Evolutionary conservation across 2,888 invertebrate genomes (phyloP).

Genomic region (Cristatella mucedo): DNA sequence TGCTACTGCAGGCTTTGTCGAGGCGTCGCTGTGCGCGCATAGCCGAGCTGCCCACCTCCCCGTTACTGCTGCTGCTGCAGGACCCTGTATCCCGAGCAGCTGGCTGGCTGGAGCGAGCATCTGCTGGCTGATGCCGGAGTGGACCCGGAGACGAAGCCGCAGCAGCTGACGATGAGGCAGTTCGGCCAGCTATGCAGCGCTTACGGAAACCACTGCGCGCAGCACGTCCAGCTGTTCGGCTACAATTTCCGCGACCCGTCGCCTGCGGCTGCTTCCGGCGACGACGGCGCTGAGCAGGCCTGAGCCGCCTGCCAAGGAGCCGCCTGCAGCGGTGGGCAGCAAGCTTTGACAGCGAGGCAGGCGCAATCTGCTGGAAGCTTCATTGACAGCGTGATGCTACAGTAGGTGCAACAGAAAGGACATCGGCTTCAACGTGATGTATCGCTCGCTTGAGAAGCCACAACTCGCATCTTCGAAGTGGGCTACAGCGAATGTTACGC

Average conservation of each 20-base stretch:
- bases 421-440: too few relatives aligned
- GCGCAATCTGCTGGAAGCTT: too few relatives aligned
- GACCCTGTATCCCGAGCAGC: constrained; percentile 59
- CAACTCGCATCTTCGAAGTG: too few relatives aligned
- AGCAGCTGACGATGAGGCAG: constrained; percentile 59
- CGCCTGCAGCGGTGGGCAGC: constrained; percentile 21
- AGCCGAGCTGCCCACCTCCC: too few relatives aligned
- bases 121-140: constrained; percentile 58
- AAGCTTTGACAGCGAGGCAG: too few relatives aligned
- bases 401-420: too few relatives aligned
- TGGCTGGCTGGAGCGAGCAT: constrained; percentile 49
- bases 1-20: too few relatives aligned
- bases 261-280: too few relatives aligned
- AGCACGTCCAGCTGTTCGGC: constrained; percentile 28
- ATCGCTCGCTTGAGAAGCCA: too few relatives aligned
- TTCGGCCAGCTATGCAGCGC: constrained; percentile 58
- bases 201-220: constrained; percentile 53
- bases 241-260: constrained; percentile 56
- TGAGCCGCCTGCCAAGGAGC: constrained; percentile 33
- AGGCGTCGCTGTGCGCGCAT: too few relatives aligned
- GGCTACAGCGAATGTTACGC: too few relatives aligned
- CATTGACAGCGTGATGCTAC: too few relatives aligned
- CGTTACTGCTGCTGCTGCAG: constrained; percentile 18
- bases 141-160: constrained; percentile 52
- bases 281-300: constrained; percentile 37